Evolutionary conservation across 2,888 invertebrate species (phyloP), one percentile per base, ranked within the genome.

Genomic region (Zeuzera pyrina): DNA sequence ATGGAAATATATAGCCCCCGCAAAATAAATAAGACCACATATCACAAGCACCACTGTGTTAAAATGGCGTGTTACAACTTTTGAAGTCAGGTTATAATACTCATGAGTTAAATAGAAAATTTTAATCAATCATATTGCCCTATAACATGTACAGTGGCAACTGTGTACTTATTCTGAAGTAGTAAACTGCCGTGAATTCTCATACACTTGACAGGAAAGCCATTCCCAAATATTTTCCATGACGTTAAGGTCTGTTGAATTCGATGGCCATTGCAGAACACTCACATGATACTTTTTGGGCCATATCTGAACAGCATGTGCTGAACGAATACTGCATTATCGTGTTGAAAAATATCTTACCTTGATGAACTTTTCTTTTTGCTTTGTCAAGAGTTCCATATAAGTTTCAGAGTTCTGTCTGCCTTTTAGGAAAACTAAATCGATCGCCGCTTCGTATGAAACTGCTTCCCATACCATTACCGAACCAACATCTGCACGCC

Each of bases 161-260:
- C n/a, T n/a, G n/a, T 8, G 5, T n/a, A 23, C 4, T 10, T 23
- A 8, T n/a, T 23, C 23, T 23, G 23, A 23, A n/a, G 5, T 23
- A 8, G 5, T n/a, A 23, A 23, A 23, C n/a, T 23, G 23, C n/a
- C 23, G 5, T 8, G 23, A 23, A 23, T 23, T 23, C 10, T 8
- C 5, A 19, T 19, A 19, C 5, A 19, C 19, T 19, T 19, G 19
- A 19, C 19, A 8, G 6, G 19, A 19, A 7, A 23, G 23, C 23
- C 23, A 23, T n/a, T 11, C 23, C 23, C 23, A 23, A 23, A 23
- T 11, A 10, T 23, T 23, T 23, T 23, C 23, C 23, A 23, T 23
- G 23, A 23, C 11, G 10, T 23, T 23, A 4, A 23, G 23, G 23
- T 23, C 23, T 8, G 23, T 8, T 8, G 23, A 23, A 23, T 8